phyloP scores from a whole-genome alignment of 2,888 invertebrate species.

The Mylabris sibirica region DNA sequence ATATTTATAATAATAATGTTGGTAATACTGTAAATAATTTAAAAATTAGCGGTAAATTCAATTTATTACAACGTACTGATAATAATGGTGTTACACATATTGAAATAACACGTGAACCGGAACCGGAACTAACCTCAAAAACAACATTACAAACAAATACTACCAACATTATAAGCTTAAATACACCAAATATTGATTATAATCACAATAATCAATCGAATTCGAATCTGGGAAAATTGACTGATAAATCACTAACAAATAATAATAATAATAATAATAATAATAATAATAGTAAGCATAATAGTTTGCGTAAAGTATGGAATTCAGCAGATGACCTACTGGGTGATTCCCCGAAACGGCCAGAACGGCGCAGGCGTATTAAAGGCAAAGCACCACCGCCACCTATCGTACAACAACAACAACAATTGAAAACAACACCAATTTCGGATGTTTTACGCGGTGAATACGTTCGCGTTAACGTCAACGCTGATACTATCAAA shows the following conservation, averaged over 20 bases:
- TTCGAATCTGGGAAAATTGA: constrained; percentile 42
- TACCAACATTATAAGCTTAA: constrained; percentile 59
- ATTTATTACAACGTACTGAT: constrained; percentile 62
- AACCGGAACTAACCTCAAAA: constrained; percentile 31
- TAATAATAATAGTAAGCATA: constrained; percentile 27
- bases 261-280: constrained; percentile 32
- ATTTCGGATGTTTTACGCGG: constrained; percentile 56
- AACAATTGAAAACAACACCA: constrained; percentile 35
- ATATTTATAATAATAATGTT: not conserved
- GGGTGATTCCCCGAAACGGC: constrained; percentile 50
- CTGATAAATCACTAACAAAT: constrained; percentile 35
- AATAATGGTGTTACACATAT: constrained; percentile 64
- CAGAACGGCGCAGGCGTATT: constrained; percentile 53
- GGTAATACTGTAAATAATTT: not conserved
- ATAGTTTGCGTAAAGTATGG: constrained; percentile 57
- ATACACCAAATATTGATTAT: constrained; percentile 53
- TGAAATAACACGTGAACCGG: constrained; percentile 57
- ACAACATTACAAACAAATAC: constrained; percentile 7
- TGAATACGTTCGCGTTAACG: constrained; percentile 60
- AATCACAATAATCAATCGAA: constrained; percentile 41
- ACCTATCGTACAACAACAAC: constrained; percentile 24
- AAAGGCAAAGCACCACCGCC: constrained; percentile 56
- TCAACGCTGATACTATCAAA: constrained; percentile 47
- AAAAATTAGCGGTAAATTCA: constrained; percentile 50
- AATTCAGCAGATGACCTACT: constrained; percentile 59